Evolutionary conservation across 2,797 vertebrate species (phyloP).

Genomic region (Vultur gryphus): DNA sequence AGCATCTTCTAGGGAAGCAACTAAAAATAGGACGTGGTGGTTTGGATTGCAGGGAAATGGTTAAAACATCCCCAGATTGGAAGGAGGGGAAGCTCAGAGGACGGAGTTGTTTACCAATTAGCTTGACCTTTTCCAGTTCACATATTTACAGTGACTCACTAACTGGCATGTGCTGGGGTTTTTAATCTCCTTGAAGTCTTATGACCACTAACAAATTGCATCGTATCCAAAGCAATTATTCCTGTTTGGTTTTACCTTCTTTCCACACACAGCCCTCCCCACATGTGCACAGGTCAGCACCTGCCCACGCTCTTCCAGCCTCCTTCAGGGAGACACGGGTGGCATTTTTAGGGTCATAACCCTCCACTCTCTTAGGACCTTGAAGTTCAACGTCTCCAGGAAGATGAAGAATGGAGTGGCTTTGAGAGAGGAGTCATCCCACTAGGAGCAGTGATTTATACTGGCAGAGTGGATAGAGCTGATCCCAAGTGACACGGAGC

Average conservation of each 20-base stretch:
- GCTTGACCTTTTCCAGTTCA: slow-evolving; percentile 64
- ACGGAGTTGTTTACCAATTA: slow-evolving; percentile 62
- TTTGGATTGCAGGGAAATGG: slow-evolving; percentile 33
- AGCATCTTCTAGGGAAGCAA: slow-evolving; percentile 40
- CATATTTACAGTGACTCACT: slow-evolving; percentile 66
- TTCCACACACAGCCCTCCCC: not conserved
- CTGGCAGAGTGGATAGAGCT: not conserved
- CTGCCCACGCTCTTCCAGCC: not conserved
- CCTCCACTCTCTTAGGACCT: not conserved
- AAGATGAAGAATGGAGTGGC: not conserved
- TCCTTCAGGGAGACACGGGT: not conserved
- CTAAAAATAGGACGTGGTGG: slow-evolving; percentile 39
- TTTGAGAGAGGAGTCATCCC: not conserved
- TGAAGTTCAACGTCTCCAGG: not conserved
- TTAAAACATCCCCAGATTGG: slow-evolving; percentile 40
- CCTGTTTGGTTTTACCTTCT: not conserved
- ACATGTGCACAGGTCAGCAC: not conserved
- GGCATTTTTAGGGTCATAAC: not conserved
- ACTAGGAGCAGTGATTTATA: not conserved
- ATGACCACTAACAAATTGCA: slow-evolving; percentile 40
- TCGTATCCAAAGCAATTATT: slow-evolving; percentile 41
- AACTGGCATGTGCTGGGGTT: slow-evolving; percentile 51
- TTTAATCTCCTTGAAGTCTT: slow-evolving; percentile 66
- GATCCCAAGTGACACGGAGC: not conserved
- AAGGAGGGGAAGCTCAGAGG: slow-evolving; percentile 53